A percentile compares a stretch with the other conserved stretches of the same genome.
Evolutionary conservation across 2,797 vertebrate species (phyloP).

Genomic region (Synanceia verrucosa): DNA sequence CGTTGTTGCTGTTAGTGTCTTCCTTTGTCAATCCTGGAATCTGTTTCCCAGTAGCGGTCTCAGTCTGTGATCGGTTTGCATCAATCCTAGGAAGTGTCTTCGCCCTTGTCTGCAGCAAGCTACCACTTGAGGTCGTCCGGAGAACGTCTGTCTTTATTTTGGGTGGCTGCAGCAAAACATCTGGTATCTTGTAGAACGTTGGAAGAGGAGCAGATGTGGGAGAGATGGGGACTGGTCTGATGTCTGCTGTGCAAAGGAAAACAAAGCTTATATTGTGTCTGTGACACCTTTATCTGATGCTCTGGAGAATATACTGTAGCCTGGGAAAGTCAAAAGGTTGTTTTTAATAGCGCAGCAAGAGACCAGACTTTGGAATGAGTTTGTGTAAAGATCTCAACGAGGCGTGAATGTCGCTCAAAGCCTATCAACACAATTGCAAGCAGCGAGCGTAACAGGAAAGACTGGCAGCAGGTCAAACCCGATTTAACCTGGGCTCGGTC

Average conservation of each 20-base stretch:
- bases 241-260: slow-evolving; percentile 15
- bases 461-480: slow-evolving; percentile 47
- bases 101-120: slow-evolving; percentile 4
- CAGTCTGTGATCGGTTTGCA: background rate
- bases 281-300: background rate
- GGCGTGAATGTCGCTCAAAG: background rate
- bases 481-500: background rate
- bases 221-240: slow-evolving; percentile 8
- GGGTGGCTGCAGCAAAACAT: slow-evolving; percentile 47
- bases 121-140: slow-evolving; percentile 13
- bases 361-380: background rate
- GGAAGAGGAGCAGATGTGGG: slow-evolving; percentile 56
- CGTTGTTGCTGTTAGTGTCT: background rate
- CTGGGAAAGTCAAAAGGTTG: background rate
- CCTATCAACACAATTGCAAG: slow-evolving; percentile 9
- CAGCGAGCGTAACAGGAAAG: slow-evolving; percentile 32
- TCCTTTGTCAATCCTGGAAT: background rate
- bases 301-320: background rate
- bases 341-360: slow-evolving; percentile 1
- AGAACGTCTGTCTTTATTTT: slow-evolving; percentile 33
- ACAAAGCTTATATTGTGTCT: slow-evolving; percentile 6
- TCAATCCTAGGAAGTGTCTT: background rate
- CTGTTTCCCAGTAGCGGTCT: slow-evolving; percentile 8
- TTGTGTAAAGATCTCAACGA: slow-evolving; percentile 22
- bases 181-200: slow-evolving; percentile 38